Conservation (phyloP, 2,113 vertebrate genomes). For the Megaceryle maxima region DNA sequence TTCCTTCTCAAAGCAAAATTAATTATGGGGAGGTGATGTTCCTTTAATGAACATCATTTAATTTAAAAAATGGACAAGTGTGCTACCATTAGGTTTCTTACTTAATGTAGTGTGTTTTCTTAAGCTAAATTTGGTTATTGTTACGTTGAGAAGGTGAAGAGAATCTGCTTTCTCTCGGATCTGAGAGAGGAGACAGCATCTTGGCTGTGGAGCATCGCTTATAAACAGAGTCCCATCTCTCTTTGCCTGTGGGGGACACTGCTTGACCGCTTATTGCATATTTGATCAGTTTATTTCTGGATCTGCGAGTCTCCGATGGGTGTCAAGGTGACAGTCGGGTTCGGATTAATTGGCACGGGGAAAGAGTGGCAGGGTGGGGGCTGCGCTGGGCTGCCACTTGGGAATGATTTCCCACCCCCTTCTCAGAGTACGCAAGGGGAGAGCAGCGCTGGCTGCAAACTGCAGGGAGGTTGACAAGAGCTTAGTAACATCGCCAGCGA, state of each 20-base stretch:
- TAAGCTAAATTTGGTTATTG: background rate
- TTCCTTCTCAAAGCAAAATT: slow-evolving; percentile 69
- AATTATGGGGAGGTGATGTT: slow-evolving; percentile 67
- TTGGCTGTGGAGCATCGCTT: background rate
- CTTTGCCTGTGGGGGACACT: slow-evolving; percentile 71
- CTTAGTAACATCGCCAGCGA: background rate
- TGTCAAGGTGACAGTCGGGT: background rate
- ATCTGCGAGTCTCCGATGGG: background rate
- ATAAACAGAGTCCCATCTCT: background rate
- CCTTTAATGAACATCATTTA: slow-evolving; percentile 73
- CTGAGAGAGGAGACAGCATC: background rate
- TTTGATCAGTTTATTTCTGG: slow-evolving; percentile 56
- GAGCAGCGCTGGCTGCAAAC: background rate
- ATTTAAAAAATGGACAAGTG: slow-evolving; percentile 65
- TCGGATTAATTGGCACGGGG: background rate
- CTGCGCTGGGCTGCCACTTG: background rate
- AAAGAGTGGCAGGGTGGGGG: background rate
- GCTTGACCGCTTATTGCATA: slow-evolving; percentile 65
- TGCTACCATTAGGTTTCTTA: slow-evolving; percentile 8
- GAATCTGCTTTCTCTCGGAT: background rate
- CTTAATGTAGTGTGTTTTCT: slow-evolving; percentile 49
- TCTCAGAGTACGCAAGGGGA: background rate
- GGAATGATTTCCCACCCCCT: background rate
- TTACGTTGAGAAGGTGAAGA: background rate
- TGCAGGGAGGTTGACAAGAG: background rate